These are phyloP conservation scores for Horisme vitalbata DNA, from an alignment of 2,888 invertebrate genomes.

Conservation along the genomic window DNA sequence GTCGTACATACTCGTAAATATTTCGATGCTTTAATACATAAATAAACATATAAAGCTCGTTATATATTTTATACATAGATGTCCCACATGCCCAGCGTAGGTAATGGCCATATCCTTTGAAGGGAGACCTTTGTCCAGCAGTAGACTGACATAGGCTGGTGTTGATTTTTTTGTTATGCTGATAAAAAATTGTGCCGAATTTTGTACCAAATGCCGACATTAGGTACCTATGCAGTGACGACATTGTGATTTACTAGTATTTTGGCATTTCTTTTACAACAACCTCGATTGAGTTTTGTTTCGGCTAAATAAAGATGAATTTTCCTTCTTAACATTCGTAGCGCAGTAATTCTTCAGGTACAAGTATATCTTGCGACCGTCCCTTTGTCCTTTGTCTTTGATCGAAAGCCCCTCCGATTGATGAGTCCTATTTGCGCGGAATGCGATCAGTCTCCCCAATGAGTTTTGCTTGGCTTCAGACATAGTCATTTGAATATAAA, in stretches of 20 bases:
- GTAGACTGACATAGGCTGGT: too few species aligned
- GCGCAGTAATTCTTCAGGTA: conserved; percentile 66
- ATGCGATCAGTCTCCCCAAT: conserved; percentile 54
- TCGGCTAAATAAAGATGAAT: conserved; percentile 49
- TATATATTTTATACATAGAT: too few species aligned
- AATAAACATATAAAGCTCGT: background rate
- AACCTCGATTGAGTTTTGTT: too few species aligned
- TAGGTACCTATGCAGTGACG: too few species aligned
- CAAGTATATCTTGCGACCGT: conserved; percentile 58
- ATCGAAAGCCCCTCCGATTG: conserved; percentile 73
- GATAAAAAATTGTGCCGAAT: too few species aligned
- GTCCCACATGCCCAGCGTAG: too few species aligned
- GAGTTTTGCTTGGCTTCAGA: conserved; percentile 53
- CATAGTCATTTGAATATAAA: conserved; percentile 26
- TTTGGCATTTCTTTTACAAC: too few species aligned
- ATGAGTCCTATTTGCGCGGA: conserved; percentile 70
- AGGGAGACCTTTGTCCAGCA: too few species aligned
- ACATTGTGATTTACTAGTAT: too few species aligned
- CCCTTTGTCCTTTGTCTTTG: conserved; percentile 74
- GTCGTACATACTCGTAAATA: conserved; percentile 12
- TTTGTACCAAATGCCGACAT: too few species aligned
- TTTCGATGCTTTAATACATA: background rate
- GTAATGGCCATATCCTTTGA: too few species aligned
- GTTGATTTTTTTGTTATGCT: too few species aligned
- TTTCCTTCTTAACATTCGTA: conserved; percentile 49